These are phyloP conservation scores for Echinarachnius parma DNA, from an alignment of 53 echinoderm and acorn worm genomes.

Conservation along the genomic window DNA sequence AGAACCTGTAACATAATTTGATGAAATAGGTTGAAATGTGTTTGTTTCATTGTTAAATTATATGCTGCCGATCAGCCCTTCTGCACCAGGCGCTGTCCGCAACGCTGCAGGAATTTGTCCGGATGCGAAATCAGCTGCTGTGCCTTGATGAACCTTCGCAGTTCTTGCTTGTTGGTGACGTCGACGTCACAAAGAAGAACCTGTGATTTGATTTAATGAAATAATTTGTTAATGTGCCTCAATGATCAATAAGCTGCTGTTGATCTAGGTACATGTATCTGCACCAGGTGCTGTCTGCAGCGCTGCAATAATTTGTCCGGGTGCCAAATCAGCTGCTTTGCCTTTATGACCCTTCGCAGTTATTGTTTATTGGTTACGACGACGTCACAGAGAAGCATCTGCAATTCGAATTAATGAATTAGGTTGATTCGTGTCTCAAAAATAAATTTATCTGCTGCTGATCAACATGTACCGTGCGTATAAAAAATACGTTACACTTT, in stretches of 20 bases:
- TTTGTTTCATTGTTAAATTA: too few relatives aligned
- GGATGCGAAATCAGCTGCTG: conserved; percentile 95
- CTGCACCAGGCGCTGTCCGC: conserved; percentile 63
- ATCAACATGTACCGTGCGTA: too few relatives aligned
- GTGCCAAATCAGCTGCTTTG: conserved; percentile 91
- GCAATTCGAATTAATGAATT: background rate
- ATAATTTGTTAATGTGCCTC: too few relatives aligned
- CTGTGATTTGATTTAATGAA: conserved; percentile 2
- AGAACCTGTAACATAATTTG: too few relatives aligned
- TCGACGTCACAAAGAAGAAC: conserved; percentile 72
- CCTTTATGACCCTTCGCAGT: conserved; percentile 64
- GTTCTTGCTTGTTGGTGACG: conserved; percentile 47
- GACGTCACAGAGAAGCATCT: conserved; percentile 69
- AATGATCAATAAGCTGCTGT: too few relatives aligned
- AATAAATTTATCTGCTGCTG: conserved; percentile 50
- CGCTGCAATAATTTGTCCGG: conserved; percentile 96
- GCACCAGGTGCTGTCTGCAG: conserved; percentile 63
- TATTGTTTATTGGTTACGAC: conserved; percentile 50
- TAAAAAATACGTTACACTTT: too few relatives aligned
- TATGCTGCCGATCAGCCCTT: conserved; percentile 59
- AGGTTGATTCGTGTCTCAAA: too few relatives aligned
- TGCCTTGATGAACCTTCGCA: conserved; percentile 68
- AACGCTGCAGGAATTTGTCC: conserved; percentile 92
- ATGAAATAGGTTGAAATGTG: too few relatives aligned
- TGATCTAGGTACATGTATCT: too few relatives aligned